phyloP scores from a whole-genome alignment of 2,888 invertebrate genomes.

The Meta bourneti region DNA sequence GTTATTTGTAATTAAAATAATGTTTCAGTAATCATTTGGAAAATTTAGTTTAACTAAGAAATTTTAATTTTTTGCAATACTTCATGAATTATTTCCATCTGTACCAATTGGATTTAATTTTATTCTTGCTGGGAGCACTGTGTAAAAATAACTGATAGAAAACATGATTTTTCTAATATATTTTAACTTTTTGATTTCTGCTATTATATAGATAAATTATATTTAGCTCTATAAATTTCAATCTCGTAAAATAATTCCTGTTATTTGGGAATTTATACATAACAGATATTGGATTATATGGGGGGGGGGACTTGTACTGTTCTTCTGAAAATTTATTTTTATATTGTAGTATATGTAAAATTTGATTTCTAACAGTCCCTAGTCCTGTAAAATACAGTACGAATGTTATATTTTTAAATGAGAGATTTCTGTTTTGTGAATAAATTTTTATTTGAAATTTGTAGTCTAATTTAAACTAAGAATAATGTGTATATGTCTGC shows the following conservation, averaged over 20 bases:
- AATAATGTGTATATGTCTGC: too few relatives aligned
- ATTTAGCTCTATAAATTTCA: not conserved
- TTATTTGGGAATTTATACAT: not conserved
- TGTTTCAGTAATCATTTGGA: too few relatives aligned
- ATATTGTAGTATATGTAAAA: conserved; percentile 27
- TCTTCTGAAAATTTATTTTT: not conserved
- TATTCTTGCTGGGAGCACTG: too few relatives aligned
- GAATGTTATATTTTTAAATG: conserved; percentile 14
- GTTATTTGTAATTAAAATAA: too few relatives aligned
- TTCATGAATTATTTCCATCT: too few relatives aligned
- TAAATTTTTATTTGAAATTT: not conserved
- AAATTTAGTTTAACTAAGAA: too few relatives aligned
- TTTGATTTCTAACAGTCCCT: conserved; percentile 18
- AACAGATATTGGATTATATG: not conserved
- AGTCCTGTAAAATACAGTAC: conserved; percentile 3
- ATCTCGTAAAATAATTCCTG: not conserved
- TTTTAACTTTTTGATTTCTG: not conserved
- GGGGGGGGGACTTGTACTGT: not conserved
- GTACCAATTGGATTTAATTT: too few relatives aligned
- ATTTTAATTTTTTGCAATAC: too few relatives aligned
- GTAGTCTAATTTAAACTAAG: too few relatives aligned
- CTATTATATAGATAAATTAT: not conserved
- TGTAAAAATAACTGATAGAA: too few relatives aligned
- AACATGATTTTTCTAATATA: not conserved
- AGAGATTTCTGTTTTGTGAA: not conserved